Percentiles rank a stretch among this genome's conserved stretches.
These are phyloP conservation scores for Enoplosus armatus DNA, from an alignment of 2,797 vertebrate genomes.

Conservation along the genomic window DNA sequence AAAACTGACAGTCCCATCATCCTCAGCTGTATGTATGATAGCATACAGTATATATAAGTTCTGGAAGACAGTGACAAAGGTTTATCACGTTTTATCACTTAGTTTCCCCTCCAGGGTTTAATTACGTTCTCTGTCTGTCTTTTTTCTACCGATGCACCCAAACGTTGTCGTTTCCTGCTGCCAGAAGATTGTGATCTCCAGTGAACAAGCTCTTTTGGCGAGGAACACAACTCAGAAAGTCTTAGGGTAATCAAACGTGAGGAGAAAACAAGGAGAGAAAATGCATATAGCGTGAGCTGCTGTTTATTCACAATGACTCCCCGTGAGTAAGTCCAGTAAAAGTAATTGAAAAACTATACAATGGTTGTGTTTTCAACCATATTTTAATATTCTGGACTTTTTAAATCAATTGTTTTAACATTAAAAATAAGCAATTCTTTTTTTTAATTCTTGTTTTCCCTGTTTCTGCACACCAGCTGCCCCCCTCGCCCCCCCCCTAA, in stretches of 20 bases:
- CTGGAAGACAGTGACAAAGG: too few relatives aligned
- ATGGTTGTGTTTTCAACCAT: background rate
- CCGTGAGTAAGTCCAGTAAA: background rate
- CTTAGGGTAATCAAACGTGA: too few relatives aligned
- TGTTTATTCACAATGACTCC: background rate
- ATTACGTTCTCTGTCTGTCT: background rate
- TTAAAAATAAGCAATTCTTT: background rate
- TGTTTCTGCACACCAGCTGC: conserved; percentile 8
- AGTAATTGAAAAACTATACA: too few relatives aligned
- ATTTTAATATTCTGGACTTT: background rate
- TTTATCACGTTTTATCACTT: background rate
- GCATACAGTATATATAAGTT: too few relatives aligned
- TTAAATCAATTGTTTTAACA: background rate
- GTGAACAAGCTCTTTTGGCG: background rate
- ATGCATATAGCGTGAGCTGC: background rate
- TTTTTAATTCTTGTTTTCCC: background rate
- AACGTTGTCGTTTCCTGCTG: background rate
- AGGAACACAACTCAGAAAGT: background rate
- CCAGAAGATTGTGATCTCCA: background rate
- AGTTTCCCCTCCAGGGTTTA: background rate
- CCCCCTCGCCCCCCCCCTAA: background rate
- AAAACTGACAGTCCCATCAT: background rate
- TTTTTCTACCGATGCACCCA: background rate
- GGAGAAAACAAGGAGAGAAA: background rate
- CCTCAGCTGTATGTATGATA: too few relatives aligned